phyloP scores from a whole-genome alignment of 1,140 invertebrate genomes.

The Phymastichus coffea region DNA sequence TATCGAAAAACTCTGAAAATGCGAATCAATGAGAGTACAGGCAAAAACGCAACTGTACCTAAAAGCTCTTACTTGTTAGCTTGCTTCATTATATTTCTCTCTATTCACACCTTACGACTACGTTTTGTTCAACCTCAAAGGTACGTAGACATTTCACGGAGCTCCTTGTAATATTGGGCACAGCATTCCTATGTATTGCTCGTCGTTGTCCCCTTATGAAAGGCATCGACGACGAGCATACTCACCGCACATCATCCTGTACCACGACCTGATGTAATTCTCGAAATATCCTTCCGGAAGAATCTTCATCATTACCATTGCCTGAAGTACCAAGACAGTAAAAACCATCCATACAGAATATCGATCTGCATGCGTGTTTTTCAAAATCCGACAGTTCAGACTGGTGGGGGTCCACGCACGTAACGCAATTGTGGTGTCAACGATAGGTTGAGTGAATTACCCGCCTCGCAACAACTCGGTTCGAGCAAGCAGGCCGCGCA shows the following conservation, averaged over 20 bases:
- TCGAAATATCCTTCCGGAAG: no score
- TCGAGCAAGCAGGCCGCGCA: slow-evolving; percentile 81
- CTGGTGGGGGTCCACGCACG: slow-evolving; percentile 80
- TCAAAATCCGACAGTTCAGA: no score
- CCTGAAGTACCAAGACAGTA: no score
- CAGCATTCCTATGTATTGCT: not conserved
- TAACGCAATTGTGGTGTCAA: slow-evolving; percentile 83
- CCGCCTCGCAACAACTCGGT: slow-evolving; percentile 79
- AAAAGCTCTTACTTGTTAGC: no score
- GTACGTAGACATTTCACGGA: slow-evolving; percentile 9
- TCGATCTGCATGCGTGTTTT: no score
- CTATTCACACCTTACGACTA: not conserved
- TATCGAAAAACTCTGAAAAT: slow-evolving; percentile 8
- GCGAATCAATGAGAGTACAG: not conserved
- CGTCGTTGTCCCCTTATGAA: no score
- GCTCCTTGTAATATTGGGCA: not conserved
- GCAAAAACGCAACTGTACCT: not conserved
- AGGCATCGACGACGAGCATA: not conserved
- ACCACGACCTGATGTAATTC: no score
- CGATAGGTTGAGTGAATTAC: slow-evolving; percentile 80
- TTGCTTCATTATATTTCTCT: no score
- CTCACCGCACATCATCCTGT: no score
- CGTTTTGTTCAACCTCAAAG: not conserved
- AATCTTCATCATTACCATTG: no score
- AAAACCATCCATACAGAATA: no score